These are phyloP conservation scores for Aphelinus certus DNA, from an alignment of 1,140 invertebrate genomes.

Conservation along the genomic window DNA sequence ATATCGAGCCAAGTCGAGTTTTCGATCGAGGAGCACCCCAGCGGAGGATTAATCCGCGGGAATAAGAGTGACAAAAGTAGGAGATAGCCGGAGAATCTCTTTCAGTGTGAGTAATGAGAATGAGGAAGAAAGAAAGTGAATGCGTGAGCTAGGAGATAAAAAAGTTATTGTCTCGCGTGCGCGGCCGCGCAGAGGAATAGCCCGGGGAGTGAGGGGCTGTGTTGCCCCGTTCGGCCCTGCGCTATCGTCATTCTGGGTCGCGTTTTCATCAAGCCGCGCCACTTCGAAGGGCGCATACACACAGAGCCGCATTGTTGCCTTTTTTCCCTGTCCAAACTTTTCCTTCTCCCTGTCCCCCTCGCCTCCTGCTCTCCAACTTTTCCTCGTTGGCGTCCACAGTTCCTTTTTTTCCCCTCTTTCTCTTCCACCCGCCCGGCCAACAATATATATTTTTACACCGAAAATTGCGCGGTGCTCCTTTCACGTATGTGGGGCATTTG, in stretches of 20 bases:
- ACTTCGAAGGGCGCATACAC: conserved; percentile 25
- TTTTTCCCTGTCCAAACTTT: conserved; percentile 41
- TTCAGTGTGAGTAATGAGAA: neutral
- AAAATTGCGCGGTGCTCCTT: too few species aligned
- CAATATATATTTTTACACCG: too few species aligned
- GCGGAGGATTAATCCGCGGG: conserved; percentile 27
- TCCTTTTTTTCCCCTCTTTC: too few species aligned
- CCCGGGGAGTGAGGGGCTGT: neutral
- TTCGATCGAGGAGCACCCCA: conserved; percentile 17
- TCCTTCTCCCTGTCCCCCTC: too few species aligned
- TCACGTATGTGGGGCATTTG: too few species aligned
- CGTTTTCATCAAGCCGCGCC: conserved; percentile 50
- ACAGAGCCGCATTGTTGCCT: conserved; percentile 45
- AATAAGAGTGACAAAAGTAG: conserved; percentile 19
- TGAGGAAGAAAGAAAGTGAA: conserved; percentile 8
- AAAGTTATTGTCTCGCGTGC: conserved; percentile 39
- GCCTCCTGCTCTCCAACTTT: too few species aligned
- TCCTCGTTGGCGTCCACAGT: too few species aligned
- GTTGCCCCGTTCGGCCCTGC: neutral
- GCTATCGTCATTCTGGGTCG: conserved; percentile 45
- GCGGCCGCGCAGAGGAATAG: conserved; percentile 13
- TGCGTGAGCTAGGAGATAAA: conserved; percentile 34
- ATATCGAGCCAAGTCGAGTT: neutral
- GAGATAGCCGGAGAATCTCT: neutral
- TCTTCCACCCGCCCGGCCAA: too few species aligned